phyloP scores from a whole-genome alignment of 2,797 vertebrate species.

The Margarornis squamiger region DNA sequence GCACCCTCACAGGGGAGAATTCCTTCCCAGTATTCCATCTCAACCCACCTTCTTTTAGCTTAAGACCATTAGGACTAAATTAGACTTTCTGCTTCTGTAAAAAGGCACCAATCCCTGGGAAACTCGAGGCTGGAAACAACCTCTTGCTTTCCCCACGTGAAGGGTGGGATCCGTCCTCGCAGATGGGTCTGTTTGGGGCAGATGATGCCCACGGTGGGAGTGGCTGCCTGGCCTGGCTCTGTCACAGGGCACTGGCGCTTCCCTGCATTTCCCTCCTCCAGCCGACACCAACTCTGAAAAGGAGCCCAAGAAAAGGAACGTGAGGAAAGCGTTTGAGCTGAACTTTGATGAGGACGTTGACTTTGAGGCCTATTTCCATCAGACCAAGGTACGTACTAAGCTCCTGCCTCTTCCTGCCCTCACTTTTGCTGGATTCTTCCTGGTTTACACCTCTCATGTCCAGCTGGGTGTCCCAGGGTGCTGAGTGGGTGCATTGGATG shows the following conservation, averaged over 20 bases:
- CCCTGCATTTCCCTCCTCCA: not conserved
- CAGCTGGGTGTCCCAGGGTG: not conserved
- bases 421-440: not conserved
- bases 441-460: not conserved
- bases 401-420: not conserved
- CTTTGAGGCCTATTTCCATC: constrained; percentile 83
- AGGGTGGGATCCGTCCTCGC: not conserved
- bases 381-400: constrained; percentile 81
- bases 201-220: not conserved
- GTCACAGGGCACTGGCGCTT: not conserved
- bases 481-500: not conserved
- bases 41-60: not conserved
- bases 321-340: constrained; percentile 85
- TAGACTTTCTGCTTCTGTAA: not conserved
- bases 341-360: constrained; percentile 86
- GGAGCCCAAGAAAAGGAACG: constrained; percentile 74
- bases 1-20: not conserved
- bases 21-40: not conserved
- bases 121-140: not conserved
- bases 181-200: not conserved
- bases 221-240: not conserved
- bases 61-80: not conserved
- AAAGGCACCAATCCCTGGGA: not conserved
- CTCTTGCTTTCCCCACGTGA: rapidly evolving
- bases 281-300: not conserved